Conservation (phyloP, 2,888 invertebrate species). For the Tenthredo livida region DNA sequence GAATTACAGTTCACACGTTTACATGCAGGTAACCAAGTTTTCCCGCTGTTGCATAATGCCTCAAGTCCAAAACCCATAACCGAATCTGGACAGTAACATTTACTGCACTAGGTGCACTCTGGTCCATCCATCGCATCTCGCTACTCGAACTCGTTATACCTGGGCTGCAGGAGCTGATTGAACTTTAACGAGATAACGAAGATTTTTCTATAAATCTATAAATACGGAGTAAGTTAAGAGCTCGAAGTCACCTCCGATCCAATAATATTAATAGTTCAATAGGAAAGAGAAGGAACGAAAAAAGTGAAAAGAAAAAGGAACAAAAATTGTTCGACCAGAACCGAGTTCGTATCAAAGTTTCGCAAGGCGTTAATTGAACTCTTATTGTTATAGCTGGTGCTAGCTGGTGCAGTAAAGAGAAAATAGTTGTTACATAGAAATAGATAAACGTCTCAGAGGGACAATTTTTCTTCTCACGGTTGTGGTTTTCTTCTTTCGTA, state of each 20-base stretch:
- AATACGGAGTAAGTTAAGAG: neutral
- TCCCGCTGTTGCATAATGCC: neutral
- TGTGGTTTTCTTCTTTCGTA: too few relatives aligned
- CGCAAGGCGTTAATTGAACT: neutral
- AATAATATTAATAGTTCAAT: neutral
- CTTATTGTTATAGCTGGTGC: too few relatives aligned
- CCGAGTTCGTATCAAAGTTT: neutral
- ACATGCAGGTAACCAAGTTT: neutral
- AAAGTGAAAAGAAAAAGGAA: too few relatives aligned
- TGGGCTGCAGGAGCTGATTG: too few relatives aligned
- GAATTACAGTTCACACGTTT: neutral
- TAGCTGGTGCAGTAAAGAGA: too few relatives aligned
- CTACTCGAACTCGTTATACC: neutral
- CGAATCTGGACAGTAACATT: neutral
- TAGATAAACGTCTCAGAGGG: neutral
- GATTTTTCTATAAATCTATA: neutral
- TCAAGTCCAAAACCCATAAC: neutral
- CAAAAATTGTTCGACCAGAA: neutral
- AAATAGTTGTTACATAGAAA: neutral
- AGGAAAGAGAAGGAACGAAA: too few relatives aligned
- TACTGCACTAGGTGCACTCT: constrained; percentile 23
- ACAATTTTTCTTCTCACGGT: neutral
- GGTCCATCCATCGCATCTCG: constrained; percentile 38
- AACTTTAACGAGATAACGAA: constrained; percentile 37
- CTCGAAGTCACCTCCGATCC: neutral